Evolutionary conservation across 2,797 vertebrate species (phyloP).

Genomic region (Amblyopsis hoosieri): DNA sequence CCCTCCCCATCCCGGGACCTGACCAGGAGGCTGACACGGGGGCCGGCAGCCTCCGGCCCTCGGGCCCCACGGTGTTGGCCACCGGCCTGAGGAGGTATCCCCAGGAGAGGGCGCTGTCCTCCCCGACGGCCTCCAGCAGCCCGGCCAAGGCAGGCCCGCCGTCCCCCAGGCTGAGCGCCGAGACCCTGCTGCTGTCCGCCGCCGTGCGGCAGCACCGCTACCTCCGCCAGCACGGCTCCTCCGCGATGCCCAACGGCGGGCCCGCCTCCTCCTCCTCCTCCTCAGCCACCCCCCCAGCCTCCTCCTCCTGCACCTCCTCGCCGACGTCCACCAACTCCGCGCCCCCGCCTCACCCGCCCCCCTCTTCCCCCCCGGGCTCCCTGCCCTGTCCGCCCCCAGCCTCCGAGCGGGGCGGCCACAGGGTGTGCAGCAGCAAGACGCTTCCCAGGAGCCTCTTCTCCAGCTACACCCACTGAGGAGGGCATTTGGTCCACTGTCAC

Average conservation of each 20-base stretch:
- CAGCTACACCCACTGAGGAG: slow-evolving; percentile 41
- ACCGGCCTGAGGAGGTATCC: slow-evolving; percentile 67
- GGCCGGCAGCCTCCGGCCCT: slow-evolving; percentile 59
- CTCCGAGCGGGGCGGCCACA: slow-evolving; percentile 23
- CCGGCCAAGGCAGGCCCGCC: slow-evolving; percentile 77
- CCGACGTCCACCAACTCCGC: slow-evolving; percentile 32
- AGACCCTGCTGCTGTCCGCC: slow-evolving; percentile 80
- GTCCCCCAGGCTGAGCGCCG: slow-evolving; percentile 69
- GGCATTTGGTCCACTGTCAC: slow-evolving; percentile 14
- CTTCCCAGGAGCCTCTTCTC: slow-evolving; percentile 34
- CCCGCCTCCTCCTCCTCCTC: slow-evolving; percentile 50
- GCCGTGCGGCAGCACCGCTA: slow-evolving; percentile 73
- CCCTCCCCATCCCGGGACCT: slow-evolving; percentile 44
- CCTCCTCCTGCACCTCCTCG: slow-evolving; percentile 62
- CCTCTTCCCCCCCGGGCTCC: slow-evolving; percentile 31
- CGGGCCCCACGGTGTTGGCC: slow-evolving; percentile 45
- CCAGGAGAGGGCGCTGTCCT: slow-evolving; percentile 62
- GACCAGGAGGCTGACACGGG: slow-evolving; percentile 50
- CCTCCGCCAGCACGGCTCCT: slow-evolving; percentile 69
- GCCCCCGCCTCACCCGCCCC: slow-evolving; percentile 44
- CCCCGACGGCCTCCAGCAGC: slow-evolving; percentile 65
- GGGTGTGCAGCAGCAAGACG: slow-evolving; percentile 38
- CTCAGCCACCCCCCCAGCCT: slow-evolving; percentile 59
- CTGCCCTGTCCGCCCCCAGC: too few species aligned
- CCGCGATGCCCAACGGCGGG: slow-evolving; percentile 63